These are phyloP conservation scores for Sebastes dallii DNA, from an alignment of 2,797 vertebrate genomes.

Conservation along the genomic window DNA sequence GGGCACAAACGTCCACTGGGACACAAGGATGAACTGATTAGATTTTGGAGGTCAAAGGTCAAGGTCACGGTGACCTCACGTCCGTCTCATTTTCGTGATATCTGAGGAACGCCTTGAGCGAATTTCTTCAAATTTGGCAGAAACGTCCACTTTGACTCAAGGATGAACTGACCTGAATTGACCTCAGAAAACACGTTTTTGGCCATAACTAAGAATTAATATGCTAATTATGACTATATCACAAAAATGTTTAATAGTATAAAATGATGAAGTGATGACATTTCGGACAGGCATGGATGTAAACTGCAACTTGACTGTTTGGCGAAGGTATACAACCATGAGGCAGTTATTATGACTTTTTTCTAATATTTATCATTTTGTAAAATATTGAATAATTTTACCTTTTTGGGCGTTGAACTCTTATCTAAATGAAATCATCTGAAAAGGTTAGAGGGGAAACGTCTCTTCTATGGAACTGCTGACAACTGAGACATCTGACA, in stretches of 20 bases:
- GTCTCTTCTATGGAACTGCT: background rate
- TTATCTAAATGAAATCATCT: background rate
- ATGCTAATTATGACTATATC: background rate
- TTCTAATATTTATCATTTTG: background rate
- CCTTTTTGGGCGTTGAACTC: background rate
- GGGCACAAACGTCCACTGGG: too few species aligned
- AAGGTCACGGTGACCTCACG: rapidly evolving
- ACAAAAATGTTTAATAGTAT: background rate
- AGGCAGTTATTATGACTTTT: background rate
- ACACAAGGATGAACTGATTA: too few species aligned
- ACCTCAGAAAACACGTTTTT: background rate
- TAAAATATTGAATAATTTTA: background rate
- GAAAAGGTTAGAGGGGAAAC: background rate
- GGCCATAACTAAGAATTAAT: too few species aligned
- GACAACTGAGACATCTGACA: background rate
- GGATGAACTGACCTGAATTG: background rate
- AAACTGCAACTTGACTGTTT: background rate
- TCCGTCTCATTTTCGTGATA: too few species aligned
- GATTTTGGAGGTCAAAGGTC: too few species aligned
- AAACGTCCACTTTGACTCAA: rapidly evolving
- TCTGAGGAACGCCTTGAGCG: too few species aligned
- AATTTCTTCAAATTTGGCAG: background rate
- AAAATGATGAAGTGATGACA: background rate
- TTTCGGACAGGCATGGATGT: background rate
- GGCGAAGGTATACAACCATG: too few species aligned